A percentile compares a stretch with the other conserved stretches of the same genome.
phyloP scores from a whole-genome alignment of 2,113 vertebrate species.

The Cheirogaleus medius region DNA sequence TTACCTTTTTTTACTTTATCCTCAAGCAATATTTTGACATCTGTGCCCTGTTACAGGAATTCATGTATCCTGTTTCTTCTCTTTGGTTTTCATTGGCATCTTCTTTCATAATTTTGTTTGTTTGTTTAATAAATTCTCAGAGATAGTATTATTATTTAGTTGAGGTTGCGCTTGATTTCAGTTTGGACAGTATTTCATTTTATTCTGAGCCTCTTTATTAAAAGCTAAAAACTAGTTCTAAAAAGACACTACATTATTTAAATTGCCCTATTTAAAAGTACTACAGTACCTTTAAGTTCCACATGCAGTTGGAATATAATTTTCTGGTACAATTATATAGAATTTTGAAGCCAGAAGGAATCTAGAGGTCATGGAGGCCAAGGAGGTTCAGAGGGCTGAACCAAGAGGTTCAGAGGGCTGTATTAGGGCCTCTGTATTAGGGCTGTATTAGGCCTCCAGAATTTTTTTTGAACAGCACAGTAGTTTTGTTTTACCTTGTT shows the following conservation, averaged over 20 bases:
- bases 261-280: background rate
- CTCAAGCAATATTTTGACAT: background rate
- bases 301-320: background rate
- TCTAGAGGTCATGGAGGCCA: background rate
- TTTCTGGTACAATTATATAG: background rate
- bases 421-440: too few species aligned
- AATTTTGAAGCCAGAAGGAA: background rate
- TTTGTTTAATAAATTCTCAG: slow-evolving; percentile 18
- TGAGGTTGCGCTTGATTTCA: background rate
- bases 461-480: background rate
- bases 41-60: background rate
- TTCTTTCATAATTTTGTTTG: slow-evolving; percentile 2
- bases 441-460: background rate
- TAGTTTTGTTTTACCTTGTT: background rate
- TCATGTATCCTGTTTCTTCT: background rate
- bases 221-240: slow-evolving; percentile 29
- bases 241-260: slow-evolving; percentile 22
- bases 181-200: background rate
- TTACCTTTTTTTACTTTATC: background rate
- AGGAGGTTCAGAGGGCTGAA: background rate
- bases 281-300: background rate
- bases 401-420: too few species aligned
- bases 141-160: background rate
- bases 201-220: background rate
- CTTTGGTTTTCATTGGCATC: background rate